phyloP scores from a whole-genome alignment of 2,888 invertebrate species.

The Ophioninae sp. region DNA sequence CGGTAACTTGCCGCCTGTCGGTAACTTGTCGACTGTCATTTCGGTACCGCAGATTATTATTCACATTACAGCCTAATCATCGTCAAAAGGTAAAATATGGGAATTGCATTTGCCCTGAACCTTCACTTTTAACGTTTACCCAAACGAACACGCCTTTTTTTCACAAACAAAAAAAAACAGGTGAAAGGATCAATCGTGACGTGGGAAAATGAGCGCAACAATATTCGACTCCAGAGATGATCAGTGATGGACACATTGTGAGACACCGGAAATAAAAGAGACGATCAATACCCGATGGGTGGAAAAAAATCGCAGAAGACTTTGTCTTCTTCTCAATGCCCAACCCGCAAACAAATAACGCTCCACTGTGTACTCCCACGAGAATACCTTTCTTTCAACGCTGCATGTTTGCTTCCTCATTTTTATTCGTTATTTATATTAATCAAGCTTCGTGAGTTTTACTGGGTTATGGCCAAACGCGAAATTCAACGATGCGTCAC shows the following conservation, averaged over 20 bases:
- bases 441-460: conserved; percentile 1
- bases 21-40: no score
- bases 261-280: conserved; percentile 52
- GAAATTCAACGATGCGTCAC: conserved; percentile 36
- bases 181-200: background rate
- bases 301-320: conserved; percentile 7
- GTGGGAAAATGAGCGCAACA: background rate
- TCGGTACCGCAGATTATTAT: no score
- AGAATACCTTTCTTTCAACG: background rate
- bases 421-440: background rate
- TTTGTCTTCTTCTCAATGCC: conserved; percentile 13
- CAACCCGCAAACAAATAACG: conserved; percentile 18
- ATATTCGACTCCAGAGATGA: conserved; percentile 35
- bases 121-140: no score
- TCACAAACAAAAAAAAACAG: background rate
- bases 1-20: no score
- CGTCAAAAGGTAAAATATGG: no score
- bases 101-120: no score
- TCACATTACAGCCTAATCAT: no score
- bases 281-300: conserved; percentile 55
- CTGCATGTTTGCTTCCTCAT: conserved; percentile 7
- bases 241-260: conserved; percentile 34
- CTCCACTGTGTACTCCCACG: conserved; percentile 15
- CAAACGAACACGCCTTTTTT: no score
- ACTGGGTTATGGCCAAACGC: conserved; percentile 48